Percentiles rank a stretch among this genome's conserved stretches.
Evolutionary conservation across 2,797 vertebrate genomes (phyloP).

Genomic region (Xenopus petersii): DNA sequence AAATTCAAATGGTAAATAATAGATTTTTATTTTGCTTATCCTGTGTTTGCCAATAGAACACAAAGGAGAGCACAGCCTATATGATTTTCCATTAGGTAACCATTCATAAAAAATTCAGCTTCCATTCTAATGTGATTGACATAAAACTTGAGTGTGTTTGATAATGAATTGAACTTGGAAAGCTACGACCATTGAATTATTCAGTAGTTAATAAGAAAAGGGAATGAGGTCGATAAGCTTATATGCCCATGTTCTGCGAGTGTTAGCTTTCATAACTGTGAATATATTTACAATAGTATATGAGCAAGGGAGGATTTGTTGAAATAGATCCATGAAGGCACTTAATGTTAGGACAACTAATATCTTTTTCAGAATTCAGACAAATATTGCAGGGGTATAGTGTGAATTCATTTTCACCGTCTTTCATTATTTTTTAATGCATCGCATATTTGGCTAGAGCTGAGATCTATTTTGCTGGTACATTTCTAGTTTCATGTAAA

Average conservation of each 20-base stretch:
- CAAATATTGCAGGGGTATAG: slow-evolving; percentile 73
- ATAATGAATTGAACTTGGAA: slow-evolving; percentile 77
- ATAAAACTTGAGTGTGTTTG: slow-evolving; percentile 71
- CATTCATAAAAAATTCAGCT: slow-evolving; percentile 76
- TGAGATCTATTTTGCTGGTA: slow-evolving; percentile 68
- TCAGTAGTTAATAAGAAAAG: slow-evolving; percentile 66
- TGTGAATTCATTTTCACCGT: slow-evolving; percentile 75
- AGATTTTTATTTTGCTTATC: too few species aligned
- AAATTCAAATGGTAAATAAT: too few species aligned
- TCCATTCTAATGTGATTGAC: slow-evolving; percentile 75
- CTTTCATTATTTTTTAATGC: slow-evolving; percentile 76
- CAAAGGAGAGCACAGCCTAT: slow-evolving; percentile 55
- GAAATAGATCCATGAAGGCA: slow-evolving; percentile 68
- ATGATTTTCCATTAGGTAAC: slow-evolving; percentile 77
- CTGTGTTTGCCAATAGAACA: too few species aligned
- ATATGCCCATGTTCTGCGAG: slow-evolving; percentile 50
- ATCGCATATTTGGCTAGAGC: slow-evolving; percentile 76
- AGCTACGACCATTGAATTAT: slow-evolving; percentile 72
- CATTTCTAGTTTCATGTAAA: slow-evolving; percentile 75
- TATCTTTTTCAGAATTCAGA: slow-evolving; percentile 74
- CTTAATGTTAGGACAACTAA: slow-evolving; percentile 72
- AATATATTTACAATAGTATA: slow-evolving; percentile 33
- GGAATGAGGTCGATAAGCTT: slow-evolving; percentile 51
- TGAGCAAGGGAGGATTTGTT: slow-evolving; percentile 53
- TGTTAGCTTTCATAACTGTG: slow-evolving; percentile 35